Evolutionary conservation across 2,113 vertebrate genomes (phyloP), one percentile per base, ranked within the genome.

Genomic region (Onychorhynchus coronatus): DNA sequence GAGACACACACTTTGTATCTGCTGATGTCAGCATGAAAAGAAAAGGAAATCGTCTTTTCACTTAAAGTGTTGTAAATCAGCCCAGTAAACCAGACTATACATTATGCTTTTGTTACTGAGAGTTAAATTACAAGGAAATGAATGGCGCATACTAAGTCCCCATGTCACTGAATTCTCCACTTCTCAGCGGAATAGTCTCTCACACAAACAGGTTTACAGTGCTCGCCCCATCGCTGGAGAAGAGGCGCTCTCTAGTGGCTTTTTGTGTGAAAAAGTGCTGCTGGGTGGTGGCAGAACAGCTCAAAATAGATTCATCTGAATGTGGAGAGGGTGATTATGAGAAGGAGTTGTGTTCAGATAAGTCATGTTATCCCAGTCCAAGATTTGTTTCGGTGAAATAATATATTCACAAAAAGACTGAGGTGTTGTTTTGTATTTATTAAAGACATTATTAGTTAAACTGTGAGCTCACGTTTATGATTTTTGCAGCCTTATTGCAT

Each of bases 111-210:
- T 97, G 97, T 97, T 97, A 93, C 89, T 33, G 58, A 96, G 96
- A 97, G 95, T 97, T 98, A 98, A 98, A 98, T 98, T 97, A 96
- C 97, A 97, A 98, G 97, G 92, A 97, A 98, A 97, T 95, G 97
- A 98, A 97, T 89, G 94, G 95, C 97, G 96, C 91, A 93, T 97
- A 97, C 95, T 97, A 97, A 98, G 97, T 97, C 95, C 92, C 88
- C 81, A 31, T 93, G 95, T 95, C 98, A 89, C 95, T 65, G 91
- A 87, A 92, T 97, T 95, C 88, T 78, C 50, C 16, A 30, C 77
- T 88, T 91, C 96, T 96, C 93, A 62, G 95, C 91, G 89, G 47
- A 94, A 75, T 0, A 85, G 37, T 59, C 73, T 88, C 90, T 83
- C 53, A 33, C 67, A 16, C 55, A 58, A 68, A 70, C 89, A 53